phyloP scores from a whole-genome alignment of 2,888 invertebrate species.

The Drosophila melanosoma region DNA sequence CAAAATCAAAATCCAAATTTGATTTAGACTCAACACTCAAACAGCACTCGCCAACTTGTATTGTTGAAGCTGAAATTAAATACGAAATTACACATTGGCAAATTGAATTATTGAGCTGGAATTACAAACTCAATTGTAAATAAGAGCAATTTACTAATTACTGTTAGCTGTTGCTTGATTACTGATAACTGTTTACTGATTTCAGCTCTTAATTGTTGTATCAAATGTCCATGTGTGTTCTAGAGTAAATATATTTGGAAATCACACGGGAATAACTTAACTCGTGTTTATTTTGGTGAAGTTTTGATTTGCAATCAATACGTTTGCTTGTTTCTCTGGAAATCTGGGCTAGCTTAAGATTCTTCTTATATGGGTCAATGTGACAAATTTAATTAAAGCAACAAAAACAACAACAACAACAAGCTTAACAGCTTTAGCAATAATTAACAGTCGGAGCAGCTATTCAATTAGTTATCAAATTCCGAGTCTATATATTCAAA shows the following conservation, averaged over 20 bases:
- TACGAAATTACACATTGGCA: background rate
- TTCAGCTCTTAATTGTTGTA: no score
- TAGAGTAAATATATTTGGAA: background rate
- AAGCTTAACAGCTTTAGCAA: background rate
- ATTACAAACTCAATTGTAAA: no score
- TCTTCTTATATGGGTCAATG: constrained; percentile 54
- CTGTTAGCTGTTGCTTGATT: background rate
- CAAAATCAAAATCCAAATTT: constrained; percentile 46
- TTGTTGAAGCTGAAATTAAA: no score
- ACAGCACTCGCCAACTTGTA: background rate
- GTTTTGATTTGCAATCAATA: constrained; percentile 24
- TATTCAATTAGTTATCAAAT: constrained; percentile 41
- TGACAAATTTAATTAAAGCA: constrained; percentile 43
- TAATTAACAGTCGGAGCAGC: constrained; percentile 6
- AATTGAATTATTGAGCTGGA: background rate
- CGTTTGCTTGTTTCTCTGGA: constrained; percentile 20
- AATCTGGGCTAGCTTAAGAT: constrained; percentile 5
- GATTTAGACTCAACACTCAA: constrained; percentile 6
- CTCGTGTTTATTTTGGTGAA: constrained; percentile 16
- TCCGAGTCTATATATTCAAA: constrained; percentile 39
- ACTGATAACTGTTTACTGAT: background rate
- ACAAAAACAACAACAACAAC: constrained; percentile 7
- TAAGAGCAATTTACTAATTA: background rate
- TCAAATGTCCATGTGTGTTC: background rate
- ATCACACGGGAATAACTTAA: constrained; percentile 4